phyloP scores from a whole-genome alignment of 2,113 vertebrate genomes.

The Thomomys bottae region DNA sequence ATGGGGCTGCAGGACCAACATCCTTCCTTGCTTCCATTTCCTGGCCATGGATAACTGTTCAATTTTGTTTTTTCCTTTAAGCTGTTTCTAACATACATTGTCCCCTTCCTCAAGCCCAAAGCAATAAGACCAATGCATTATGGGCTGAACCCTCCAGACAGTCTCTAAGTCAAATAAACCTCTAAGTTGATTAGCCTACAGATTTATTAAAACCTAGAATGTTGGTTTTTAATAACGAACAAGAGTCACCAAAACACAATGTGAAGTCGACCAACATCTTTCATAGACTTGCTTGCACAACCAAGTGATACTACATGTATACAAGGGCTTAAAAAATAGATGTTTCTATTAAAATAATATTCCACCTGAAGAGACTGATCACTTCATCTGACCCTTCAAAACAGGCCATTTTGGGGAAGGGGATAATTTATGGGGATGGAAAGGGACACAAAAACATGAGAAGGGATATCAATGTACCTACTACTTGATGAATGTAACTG shows the following conservation, averaged over 20 bases:
- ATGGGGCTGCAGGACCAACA: no score
- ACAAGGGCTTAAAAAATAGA: not conserved
- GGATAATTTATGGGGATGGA: no score
- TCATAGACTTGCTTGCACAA: not conserved
- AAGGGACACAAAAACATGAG: no score
- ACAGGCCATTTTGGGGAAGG: no score
- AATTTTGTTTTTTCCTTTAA: no score
- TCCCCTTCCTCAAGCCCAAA: not conserved
- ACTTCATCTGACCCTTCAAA: not conserved
- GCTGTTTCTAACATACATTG: no score
- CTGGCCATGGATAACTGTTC: not conserved
- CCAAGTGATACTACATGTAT: not conserved
- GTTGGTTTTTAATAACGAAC: not conserved
- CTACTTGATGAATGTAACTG: no score
- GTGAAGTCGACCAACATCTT: not conserved
- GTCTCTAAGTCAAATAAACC: not conserved
- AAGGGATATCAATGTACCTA: no score
- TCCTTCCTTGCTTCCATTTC: not conserved
- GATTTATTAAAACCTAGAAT: not conserved
- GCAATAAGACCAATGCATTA: not conserved
- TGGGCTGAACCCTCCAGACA: not conserved
- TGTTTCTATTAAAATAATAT: not conserved
- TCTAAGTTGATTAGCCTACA: not conserved
- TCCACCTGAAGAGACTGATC: not conserved
- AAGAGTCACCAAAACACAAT: fast-evolving